A percentile compares a stretch with the other conserved stretches of the same genome.
phyloP scores from a whole-genome alignment of 2,888 invertebrate genomes.

The Phaedon cochleariae region DNA sequence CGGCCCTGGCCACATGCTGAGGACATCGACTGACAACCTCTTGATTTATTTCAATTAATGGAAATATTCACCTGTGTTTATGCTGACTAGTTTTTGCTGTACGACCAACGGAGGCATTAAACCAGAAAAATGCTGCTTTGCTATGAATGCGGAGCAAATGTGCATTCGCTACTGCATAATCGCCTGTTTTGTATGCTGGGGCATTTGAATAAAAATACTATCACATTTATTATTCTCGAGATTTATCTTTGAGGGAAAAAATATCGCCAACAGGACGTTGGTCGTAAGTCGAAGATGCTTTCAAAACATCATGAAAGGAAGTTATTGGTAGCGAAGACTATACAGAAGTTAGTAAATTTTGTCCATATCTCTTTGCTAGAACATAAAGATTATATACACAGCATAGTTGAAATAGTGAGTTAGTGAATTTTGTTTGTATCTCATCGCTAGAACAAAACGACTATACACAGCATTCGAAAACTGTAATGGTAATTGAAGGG shows the following conservation, averaged over 20 bases:
- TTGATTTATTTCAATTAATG: slow-evolving; percentile 62
- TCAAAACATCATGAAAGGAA: neutral
- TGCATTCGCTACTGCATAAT: slow-evolving; percentile 38
- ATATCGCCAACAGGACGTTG: neutral
- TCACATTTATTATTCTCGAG: slow-evolving; percentile 18
- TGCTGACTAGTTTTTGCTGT: slow-evolving; percentile 53
- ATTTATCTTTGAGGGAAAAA: slow-evolving; percentile 1
- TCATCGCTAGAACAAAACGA: too few relatives aligned
- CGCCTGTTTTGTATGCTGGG: slow-evolving; percentile 32
- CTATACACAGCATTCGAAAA: too few relatives aligned
- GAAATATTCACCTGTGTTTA: slow-evolving; percentile 59
- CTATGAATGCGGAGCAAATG: slow-evolving; percentile 45
- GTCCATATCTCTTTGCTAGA: too few relatives aligned
- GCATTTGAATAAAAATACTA: slow-evolving; percentile 39
- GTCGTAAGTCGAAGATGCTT: too few relatives aligned
- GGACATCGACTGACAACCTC: slow-evolving; percentile 38
- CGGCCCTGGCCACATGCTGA: slow-evolving; percentile 7
- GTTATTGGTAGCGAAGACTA: neutral
- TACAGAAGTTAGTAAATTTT: neutral
- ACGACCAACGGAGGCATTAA: slow-evolving; percentile 54
- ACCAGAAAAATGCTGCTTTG: slow-evolving; percentile 53
- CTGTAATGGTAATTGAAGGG: too few relatives aligned
- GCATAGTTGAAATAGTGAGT: too few relatives aligned
- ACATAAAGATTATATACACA: too few relatives aligned
- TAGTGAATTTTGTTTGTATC: too few relatives aligned